A percentile compares a stretch with the other conserved stretches of the same genome.
Conservation (phyloP, 2,888 invertebrate species). For the Neuroscelio doddi region DNA sequence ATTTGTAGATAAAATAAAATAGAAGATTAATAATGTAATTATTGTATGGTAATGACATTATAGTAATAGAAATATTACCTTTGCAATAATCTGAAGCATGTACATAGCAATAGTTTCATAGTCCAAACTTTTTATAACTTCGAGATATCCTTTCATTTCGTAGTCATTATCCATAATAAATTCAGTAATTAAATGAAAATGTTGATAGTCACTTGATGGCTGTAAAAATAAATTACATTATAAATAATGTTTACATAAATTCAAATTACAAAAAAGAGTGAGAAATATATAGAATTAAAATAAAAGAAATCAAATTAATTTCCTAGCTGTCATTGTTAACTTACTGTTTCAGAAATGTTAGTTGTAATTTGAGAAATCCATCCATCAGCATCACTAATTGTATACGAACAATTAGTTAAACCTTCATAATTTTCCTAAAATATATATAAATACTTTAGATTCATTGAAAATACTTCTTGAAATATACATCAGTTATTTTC, state of each 20-base stretch:
- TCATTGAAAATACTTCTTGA: no score
- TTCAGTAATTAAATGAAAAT: slow-evolving; percentile 29
- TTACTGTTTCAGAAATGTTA: slow-evolving; percentile 37
- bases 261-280: no score
- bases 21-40: no score
- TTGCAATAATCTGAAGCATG: slow-evolving; percentile 74
- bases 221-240: no score
- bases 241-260: no score
- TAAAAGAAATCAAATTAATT: slow-evolving; percentile 1
- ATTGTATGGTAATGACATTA: no score
- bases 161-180: slow-evolving; percentile 10
- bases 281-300: no score
- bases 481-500: no score
- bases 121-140: slow-evolving; percentile 54
- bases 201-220: slow-evolving; percentile 31
- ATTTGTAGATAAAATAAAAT: no score
- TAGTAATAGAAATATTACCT: slow-evolving; percentile 68
- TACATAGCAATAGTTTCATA: slow-evolving; percentile 74
- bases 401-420: slow-evolving; percentile 48
- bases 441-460: slow-evolving; percentile 27
- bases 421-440: slow-evolving; percentile 53
- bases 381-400: slow-evolving; percentile 52
- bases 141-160: slow-evolving; percentile 43
- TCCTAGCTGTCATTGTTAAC: slow-evolving; percentile 6
- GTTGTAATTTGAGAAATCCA: slow-evolving; percentile 43